Evolutionary conservation across 2,888 invertebrate species (phyloP).

Genomic region (Prosapia bicincta): DNA sequence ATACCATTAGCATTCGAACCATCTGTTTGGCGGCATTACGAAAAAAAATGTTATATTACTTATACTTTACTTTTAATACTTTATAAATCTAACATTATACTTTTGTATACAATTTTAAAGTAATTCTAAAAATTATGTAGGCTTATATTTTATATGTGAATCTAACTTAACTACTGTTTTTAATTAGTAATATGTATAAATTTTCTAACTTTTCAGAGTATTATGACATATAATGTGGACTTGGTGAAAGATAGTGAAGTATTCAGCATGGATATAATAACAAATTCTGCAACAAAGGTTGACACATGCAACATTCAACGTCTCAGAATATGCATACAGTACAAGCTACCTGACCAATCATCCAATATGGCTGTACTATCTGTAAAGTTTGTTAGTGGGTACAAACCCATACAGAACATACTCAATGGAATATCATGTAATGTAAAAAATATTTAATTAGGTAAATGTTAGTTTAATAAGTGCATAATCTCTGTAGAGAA

Average conservation of each 20-base stretch:
- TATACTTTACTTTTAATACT: too few species aligned
- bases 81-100: too few species aligned
- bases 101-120: too few species aligned
- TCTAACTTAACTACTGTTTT: too few species aligned
- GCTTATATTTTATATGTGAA: too few species aligned
- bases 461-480: too few species aligned
- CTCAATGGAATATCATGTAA: background rate
- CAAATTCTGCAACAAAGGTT: constrained; percentile 47
- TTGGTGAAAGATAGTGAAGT: constrained; percentile 50
- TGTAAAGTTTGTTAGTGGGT: constrained; percentile 14
- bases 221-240: constrained; percentile 52
- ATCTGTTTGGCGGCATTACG: too few species aligned
- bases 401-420: background rate
- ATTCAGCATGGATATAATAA: constrained; percentile 51
- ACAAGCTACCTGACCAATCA: background rate
- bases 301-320: constrained; percentile 39
- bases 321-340: constrained; percentile 7
- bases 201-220: constrained; percentile 49
- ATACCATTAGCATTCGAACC: too few species aligned
- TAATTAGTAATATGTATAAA: too few species aligned
- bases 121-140: too few species aligned
- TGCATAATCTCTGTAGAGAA: too few species aligned
- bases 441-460: background rate
- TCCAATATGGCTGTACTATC: constrained; percentile 17
- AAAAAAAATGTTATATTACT: too few species aligned